Percentiles rank a stretch among this genome's conserved stretches.
Evolutionary conservation across 2,113 vertebrate species (phyloP).

Genomic region (Hippocampus zosterae): DNA sequence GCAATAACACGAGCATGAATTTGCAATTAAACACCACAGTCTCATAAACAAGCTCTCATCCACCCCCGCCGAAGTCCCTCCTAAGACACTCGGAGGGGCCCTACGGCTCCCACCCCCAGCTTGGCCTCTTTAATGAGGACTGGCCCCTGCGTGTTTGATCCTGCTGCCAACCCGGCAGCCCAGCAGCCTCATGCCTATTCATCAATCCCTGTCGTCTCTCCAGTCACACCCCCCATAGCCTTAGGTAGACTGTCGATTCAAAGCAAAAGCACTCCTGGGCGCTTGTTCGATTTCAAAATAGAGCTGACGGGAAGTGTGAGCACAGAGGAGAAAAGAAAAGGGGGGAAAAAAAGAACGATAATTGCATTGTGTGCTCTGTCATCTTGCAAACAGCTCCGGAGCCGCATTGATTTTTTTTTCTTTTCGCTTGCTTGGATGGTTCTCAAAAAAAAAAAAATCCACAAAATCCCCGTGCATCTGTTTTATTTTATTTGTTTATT

Average conservation of each 20-base stretch:
- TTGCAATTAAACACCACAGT: conserved; percentile 32
- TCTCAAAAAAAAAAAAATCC: conserved; percentile 20
- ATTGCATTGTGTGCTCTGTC: conserved; percentile 31
- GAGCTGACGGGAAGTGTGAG: conserved; percentile 21
- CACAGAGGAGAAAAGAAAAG: background rate
- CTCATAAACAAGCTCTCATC: conserved; percentile 39
- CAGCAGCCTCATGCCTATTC: conserved; percentile 68
- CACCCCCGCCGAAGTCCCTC: conserved; percentile 36
- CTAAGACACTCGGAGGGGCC: conserved; percentile 41
- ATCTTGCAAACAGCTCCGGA: conserved; percentile 15
- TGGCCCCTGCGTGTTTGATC: conserved; percentile 64
- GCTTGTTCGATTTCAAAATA: conserved; percentile 58
- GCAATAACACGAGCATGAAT: conserved; percentile 13
- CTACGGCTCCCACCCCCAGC: conserved; percentile 33
- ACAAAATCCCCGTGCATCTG: conserved; percentile 23
- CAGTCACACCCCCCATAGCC: conserved; percentile 43
- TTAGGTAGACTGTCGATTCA: conserved; percentile 55
- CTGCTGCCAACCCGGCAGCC: conserved; percentile 55
- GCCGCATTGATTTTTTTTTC: background rate
- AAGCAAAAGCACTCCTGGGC: conserved; percentile 48
- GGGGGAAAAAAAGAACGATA: background rate
- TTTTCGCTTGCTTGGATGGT: conserved; percentile 28
- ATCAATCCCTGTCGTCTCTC: conserved; percentile 48
- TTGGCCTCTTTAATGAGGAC: conserved; percentile 66
- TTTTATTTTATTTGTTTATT: conserved; percentile 27